A percentile compares a stretch with the other conserved stretches of the same genome.
These are phyloP conservation scores for Drosophila parvula DNA, from an alignment of 1,140 invertebrate genomes.

Conservation along the genomic window DNA sequence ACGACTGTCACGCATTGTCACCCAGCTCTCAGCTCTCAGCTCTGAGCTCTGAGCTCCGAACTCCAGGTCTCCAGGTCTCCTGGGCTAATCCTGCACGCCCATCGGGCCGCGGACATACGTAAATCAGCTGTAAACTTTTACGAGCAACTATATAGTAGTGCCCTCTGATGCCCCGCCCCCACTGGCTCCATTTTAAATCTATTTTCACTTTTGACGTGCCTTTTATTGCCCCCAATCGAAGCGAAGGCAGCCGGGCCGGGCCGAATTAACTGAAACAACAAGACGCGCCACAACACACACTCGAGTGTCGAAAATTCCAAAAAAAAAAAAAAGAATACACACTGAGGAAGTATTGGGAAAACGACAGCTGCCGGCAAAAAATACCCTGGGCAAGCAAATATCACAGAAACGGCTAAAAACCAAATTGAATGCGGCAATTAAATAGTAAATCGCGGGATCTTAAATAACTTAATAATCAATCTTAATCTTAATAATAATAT, in stretches of 20 bases:
- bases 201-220: constrained; percentile 32
- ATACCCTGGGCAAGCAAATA: constrained; percentile 4
- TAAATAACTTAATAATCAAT: neutral
- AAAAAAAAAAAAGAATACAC: neutral
- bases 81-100: neutral
- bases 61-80: neutral
- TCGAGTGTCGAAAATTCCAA: constrained; percentile 19
- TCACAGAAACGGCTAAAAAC: neutral
- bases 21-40: neutral
- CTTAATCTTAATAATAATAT: too few species aligned
- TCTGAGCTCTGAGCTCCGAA: too few species aligned
- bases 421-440: neutral
- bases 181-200: constrained; percentile 26
- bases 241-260: constrained; percentile 1
- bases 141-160: neutral
- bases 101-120: constrained; percentile 7
- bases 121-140: constrained; percentile 28
- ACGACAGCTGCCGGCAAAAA: neutral
- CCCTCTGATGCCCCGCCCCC: neutral
- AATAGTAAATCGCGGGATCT: neutral
- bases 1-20: constrained; percentile 69
- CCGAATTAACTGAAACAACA: neutral
- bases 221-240: constrained; percentile 38
- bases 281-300: neutral
- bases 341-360: neutral